Base-by-base conservation (phyloP, 2,113 vertebrate genomes). In the Nerophis lumbriciformis region DNA sequence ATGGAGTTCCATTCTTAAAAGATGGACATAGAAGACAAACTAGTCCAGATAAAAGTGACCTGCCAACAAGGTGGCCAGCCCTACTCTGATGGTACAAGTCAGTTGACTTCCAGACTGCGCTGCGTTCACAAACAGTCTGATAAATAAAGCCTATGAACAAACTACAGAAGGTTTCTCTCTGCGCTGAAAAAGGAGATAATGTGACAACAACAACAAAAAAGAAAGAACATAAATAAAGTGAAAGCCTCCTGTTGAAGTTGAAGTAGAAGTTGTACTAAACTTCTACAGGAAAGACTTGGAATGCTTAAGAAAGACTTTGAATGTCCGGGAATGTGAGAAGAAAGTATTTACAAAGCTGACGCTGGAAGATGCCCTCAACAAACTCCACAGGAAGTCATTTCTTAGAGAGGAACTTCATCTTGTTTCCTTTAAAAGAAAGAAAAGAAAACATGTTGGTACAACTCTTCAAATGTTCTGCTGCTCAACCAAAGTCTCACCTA, bases 401-500 rank as follows among this genome's bases (percentile, higher is more conserved):
- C 76, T 91, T 92, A 56, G 90, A 92, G n/a, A 91, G 86, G 65
- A 92, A 91, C 70, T 92, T 92, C 86, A 92, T 92, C 71, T 91
- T 92, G 78, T 87, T 89, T 69, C 90, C 90, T 92, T 7, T 8
- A 42, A 39, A 55, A 55, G 57, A 44, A 74, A 84, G 72, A 2
- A 63, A 48, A 19, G 5, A 63, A 58, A 8, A 65, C 11, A 54
- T 9, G 14, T 54, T 0, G 21, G 44, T 28, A 15, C 3, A 15
- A 35, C 13, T 12, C 35, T 28, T 1, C n/a, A 42, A 16, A 55
- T 14, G 35, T 5, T 44, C 38, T 45, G 56, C 42, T 14, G 14
- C 35, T 5, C 1, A 58, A 5, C 5, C 6, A 48, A 61, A 61
- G 10, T 49, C 84, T 89, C 84, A 98, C 96, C 96, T 56, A 98